Evolutionary conservation across 2,797 vertebrate species (phyloP).

Genomic region (Sebastes oblongus): DNA sequence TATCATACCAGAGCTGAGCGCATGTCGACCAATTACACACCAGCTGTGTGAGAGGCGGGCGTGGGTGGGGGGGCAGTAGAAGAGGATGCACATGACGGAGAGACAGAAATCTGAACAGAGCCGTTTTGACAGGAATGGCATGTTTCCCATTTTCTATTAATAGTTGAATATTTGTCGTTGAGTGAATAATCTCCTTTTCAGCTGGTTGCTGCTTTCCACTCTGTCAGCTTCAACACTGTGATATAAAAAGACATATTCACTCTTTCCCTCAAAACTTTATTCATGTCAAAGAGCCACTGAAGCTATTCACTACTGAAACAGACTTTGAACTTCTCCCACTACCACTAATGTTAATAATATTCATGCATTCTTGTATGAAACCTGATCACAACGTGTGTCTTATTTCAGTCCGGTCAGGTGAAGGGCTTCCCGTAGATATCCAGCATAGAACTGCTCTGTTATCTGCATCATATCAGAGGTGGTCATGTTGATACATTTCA

Average conservation of each 20-base stretch:
- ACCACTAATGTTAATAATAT: background rate
- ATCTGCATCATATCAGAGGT: background rate
- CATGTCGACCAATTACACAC: slow-evolving; percentile 60
- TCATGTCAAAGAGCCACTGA: background rate
- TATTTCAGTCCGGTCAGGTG: background rate
- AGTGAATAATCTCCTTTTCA: slow-evolving; percentile 2
- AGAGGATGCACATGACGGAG: slow-evolving; percentile 31
- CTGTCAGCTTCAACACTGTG: background rate
- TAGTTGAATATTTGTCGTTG: slow-evolving; percentile 10
- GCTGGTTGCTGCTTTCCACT: background rate
- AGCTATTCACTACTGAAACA: background rate
- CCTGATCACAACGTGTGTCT: no score
- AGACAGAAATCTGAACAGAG: slow-evolving; percentile 20
- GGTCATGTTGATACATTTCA: no score
- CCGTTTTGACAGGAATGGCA: slow-evolving; percentile 45
- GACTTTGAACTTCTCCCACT: background rate
- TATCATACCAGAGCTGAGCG: slow-evolving; percentile 7
- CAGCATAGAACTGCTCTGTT: background rate
- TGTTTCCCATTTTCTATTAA: slow-evolving; percentile 41
- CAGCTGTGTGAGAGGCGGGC: slow-evolving; percentile 38
- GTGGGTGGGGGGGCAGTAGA: background rate
- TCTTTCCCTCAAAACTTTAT: background rate
- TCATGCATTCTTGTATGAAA: background rate
- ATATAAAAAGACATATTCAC: background rate
- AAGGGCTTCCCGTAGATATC: no score